Percentiles rank a stretch among this genome's conserved stretches.
Evolutionary conservation across 2,888 invertebrate species (phyloP).

Genomic region (Rhagonycha lutea): DNA sequence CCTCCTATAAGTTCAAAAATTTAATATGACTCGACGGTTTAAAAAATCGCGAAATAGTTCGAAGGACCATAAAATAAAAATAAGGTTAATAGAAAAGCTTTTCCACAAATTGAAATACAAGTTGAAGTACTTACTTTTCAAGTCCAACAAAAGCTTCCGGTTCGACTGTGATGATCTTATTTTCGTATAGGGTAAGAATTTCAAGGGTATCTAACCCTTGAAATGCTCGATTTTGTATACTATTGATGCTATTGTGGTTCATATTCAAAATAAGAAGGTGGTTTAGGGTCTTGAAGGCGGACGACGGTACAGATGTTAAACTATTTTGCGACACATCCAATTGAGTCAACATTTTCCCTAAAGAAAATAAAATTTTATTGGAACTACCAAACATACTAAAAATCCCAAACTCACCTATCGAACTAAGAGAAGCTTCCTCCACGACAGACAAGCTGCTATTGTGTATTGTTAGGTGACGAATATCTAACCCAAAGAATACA

Average conservation of each 20-base stretch:
- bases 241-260: constrained; percentile 84
- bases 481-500: constrained; percentile 84
- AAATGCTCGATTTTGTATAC: constrained; percentile 80
- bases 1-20: constrained; percentile 59
- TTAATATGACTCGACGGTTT: not conserved
- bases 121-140: constrained; percentile 71
- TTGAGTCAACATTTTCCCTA: constrained; percentile 85
- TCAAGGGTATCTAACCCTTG: constrained; percentile 85
- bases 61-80: too few relatives aligned
- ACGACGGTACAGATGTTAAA: constrained; percentile 77
- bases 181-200: constrained; percentile 85
- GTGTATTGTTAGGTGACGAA: constrained; percentile 85
- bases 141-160: constrained; percentile 83
- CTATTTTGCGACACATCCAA: constrained; percentile 88
- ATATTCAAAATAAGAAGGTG: constrained; percentile 85
- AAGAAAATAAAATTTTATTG: constrained; percentile 1
- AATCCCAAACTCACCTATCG: constrained; percentile 68
- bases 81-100: not conserved
- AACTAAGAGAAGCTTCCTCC: constrained; percentile 85
- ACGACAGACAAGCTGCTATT: constrained; percentile 87
- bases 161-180: constrained; percentile 78
- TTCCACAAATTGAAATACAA: not conserved
- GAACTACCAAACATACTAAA: not conserved
- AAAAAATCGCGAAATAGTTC: not conserved
- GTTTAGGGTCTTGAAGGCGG: constrained; percentile 78